Percentiles rank a stretch among this genome's conserved stretches.
Evolutionary conservation across 2,113 vertebrate genomes (phyloP).

Genomic region (Tringa solitaria): DNA sequence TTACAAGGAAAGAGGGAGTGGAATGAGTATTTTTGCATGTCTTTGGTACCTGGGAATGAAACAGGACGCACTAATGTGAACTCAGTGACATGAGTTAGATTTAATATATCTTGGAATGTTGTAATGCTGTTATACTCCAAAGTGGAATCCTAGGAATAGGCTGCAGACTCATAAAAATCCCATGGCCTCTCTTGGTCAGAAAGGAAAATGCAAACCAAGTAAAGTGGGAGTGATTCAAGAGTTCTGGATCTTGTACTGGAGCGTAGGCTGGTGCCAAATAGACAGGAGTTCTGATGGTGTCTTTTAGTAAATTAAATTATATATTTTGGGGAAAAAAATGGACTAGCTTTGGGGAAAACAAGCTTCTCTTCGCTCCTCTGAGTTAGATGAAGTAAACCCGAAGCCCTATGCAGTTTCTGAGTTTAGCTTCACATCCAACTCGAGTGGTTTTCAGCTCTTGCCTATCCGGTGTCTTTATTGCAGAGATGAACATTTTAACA

Average conservation of each 20-base stretch:
- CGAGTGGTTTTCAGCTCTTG: neutral
- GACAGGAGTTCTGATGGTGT: neutral
- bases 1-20: neutral
- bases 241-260: neutral
- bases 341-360: neutral
- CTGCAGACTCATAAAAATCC: neutral
- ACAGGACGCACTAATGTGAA: rapidly evolving
- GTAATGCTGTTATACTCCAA: neutral
- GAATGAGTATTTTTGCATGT: neutral
- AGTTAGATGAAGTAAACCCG: neutral
- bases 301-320: neutral
- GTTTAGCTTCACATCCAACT: neutral
- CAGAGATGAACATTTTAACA: neutral
- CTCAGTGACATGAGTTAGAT: neutral
- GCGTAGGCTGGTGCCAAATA: neutral
- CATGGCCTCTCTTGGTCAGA: neutral
- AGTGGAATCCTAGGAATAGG: neutral
- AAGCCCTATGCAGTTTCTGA: neutral
- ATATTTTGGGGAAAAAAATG: neutral
- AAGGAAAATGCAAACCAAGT: neutral
- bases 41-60: neutral
- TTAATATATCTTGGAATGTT: neutral
- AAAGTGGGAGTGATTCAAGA: neutral
- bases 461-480: neutral
- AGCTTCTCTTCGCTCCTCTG: neutral